Percentiles rank a stretch among this genome's conserved stretches.
Evolutionary conservation across 1,140 invertebrate species (phyloP).

Genomic region (Bactericera cockerelli): DNA sequence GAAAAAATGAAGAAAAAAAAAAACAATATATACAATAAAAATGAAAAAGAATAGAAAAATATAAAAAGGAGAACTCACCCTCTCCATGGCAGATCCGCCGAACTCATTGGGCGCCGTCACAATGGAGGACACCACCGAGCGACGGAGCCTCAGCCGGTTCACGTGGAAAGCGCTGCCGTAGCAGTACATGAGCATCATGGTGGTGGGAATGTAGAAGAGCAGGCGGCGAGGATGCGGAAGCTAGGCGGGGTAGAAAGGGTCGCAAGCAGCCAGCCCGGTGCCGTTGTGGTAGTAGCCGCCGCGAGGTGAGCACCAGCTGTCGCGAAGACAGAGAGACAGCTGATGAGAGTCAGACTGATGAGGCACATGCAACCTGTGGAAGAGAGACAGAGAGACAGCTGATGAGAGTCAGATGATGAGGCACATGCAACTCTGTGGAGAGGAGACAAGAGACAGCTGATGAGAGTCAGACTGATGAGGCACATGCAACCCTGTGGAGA

Average conservation of each 20-base stretch:
- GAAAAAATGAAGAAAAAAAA: too few species aligned
- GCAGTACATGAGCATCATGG: conserved; percentile 79
- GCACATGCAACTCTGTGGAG: too few species aligned
- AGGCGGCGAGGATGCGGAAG: conserved; percentile 62
- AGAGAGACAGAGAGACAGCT: too few species aligned
- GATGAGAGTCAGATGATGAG: too few species aligned
- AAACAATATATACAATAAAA: too few species aligned
- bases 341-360: conserved; percentile 64
- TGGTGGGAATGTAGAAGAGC: conserved; percentile 73
- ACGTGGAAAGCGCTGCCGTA: conserved; percentile 76
- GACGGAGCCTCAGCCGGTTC: conserved; percentile 55
- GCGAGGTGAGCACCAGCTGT: conserved; percentile 56
- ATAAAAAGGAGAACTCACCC: too few species aligned
- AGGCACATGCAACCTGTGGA: conserved; percentile 36
- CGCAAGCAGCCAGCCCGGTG: conserved; percentile 66
- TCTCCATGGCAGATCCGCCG: neutral
- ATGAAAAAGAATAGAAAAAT: too few species aligned
- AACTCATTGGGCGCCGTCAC: neutral
- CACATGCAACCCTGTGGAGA: too few species aligned
- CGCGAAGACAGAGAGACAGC: conserved; percentile 61
- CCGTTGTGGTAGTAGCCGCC: conserved; percentile 72
- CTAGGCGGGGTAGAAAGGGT: conserved; percentile 64
- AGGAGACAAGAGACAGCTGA: too few species aligned
- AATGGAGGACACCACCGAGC: conserved; percentile 26
- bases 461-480: too few species aligned